These are phyloP conservation scores for Sceliomorpha sp. DNA, from an alignment of 2,888 invertebrate species.

Conservation along the genomic window DNA sequence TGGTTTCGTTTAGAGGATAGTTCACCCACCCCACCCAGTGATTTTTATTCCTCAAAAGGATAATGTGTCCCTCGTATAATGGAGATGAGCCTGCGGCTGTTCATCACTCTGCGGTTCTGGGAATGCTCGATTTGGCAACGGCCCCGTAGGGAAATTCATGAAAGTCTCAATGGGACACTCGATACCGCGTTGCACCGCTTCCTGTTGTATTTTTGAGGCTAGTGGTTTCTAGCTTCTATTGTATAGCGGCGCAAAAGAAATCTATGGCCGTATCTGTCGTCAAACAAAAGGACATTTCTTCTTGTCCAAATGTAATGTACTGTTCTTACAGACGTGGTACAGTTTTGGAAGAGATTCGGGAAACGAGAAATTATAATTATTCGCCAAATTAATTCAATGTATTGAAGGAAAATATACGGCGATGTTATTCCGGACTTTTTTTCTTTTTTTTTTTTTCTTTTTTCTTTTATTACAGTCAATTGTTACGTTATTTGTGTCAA, in stretches of 20 bases:
- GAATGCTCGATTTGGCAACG: conserved; percentile 26
- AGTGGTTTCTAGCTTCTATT: conserved; percentile 21
- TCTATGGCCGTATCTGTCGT: not conserved
- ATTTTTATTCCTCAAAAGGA: conserved; percentile 6
- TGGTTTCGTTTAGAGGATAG: conserved; percentile 2
- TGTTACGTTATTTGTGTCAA: too few relatives aligned
- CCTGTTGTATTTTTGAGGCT: conserved; percentile 15
- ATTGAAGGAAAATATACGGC: too few relatives aligned
- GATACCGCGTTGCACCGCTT: conserved; percentile 19
- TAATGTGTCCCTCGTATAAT: conserved; percentile 10
- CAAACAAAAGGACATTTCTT: conserved; percentile 1
- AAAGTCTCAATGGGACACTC: conserved; percentile 33
- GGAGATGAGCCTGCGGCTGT: conserved; percentile 23
- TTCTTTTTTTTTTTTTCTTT: too few relatives aligned
- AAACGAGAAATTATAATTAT: too few relatives aligned
- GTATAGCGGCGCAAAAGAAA: conserved; percentile 5
- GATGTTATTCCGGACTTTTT: too few relatives aligned
- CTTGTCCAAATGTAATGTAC: not conserved
- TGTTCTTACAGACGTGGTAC: too few relatives aligned
- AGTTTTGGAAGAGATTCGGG: too few relatives aligned
- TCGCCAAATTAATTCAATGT: too few relatives aligned
- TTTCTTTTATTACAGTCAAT: too few relatives aligned
- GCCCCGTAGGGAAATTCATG: conserved; percentile 26
- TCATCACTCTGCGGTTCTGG: conserved; percentile 31
- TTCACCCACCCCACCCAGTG: conserved; percentile 6